Evolutionary conservation across 2,797 vertebrate genomes (phyloP), one percentile per base, ranked within the genome.

Genomic region (Gambelia wislizenii): DNA sequence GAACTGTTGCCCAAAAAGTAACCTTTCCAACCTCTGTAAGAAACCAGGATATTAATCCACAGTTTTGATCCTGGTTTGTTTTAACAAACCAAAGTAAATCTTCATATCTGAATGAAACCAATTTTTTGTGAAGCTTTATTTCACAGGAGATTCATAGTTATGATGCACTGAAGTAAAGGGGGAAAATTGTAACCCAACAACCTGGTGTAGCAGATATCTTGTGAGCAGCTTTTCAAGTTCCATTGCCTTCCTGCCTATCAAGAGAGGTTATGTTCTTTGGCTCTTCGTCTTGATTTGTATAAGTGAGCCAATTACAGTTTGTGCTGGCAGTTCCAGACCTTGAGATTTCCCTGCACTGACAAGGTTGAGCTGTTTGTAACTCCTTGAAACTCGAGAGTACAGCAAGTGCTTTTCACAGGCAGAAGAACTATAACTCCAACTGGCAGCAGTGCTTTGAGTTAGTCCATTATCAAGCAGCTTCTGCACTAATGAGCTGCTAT

Each of bases 211-310:
- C 81, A 90, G 75, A 20, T 90, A 81, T 36, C 64, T 75, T 59
- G 64, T 13, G 61, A 84, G n/a, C 33, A 39, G 54, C 52, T 78
- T 84, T 67, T 90, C 89, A 84, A 49, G 30, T 90, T 87, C 54
- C 59, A 84, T 64, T 87, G 59, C 67, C 16, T 70, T 59, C 22
- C 6, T 49, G 39, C 52, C 44, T 61, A 64, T 74, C 47, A 39
- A 54, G 16, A 78, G 27, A 80, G 20, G 36, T 61, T 87, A 84
- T 87, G 61, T 59, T 87, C 54, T 77, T 76, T 80, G 42, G 39
- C 18, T 78, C 47, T 49, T 84, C 33, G 84, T 61, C 42, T 83
- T 56, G 52, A 84, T 61, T 72, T 30, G 27, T 70, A 49, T 64
- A 79, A 8, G 12, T 30, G 81, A 70, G 36, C n/a, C 81, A 84